A percentile compares a stretch with the other conserved stretches of the same genome.
Evolutionary conservation across 2,797 vertebrate genomes (phyloP).

Genomic region (Coranthus polyacanthus): DNA sequence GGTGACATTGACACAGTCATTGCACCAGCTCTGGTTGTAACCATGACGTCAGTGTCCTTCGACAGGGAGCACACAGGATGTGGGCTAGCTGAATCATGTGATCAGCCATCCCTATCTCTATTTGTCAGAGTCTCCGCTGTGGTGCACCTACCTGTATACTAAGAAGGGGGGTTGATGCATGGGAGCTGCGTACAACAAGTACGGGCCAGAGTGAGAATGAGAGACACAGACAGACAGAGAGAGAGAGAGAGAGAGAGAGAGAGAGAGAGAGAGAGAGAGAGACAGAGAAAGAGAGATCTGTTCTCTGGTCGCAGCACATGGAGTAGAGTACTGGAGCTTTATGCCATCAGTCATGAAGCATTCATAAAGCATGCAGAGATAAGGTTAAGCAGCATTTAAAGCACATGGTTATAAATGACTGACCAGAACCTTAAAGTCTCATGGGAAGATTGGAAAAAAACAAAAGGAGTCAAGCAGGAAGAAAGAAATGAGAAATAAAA

Average conservation of each 20-base stretch:
- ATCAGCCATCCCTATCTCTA: constrained; percentile 70
- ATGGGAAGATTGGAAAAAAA: constrained; percentile 29
- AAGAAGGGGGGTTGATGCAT: constrained; percentile 55
- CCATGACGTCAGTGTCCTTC: constrained; percentile 79
- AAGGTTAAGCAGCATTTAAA: constrained; percentile 84
- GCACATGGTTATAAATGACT: constrained; percentile 83
- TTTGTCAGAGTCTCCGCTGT: constrained; percentile 69
- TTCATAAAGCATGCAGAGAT: constrained; percentile 81
- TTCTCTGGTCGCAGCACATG: constrained; percentile 54
- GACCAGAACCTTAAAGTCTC: constrained; percentile 74
- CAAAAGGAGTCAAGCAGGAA: not conserved
- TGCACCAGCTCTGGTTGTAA: constrained; percentile 63
- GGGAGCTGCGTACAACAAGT: constrained; percentile 44
- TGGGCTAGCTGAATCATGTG: constrained; percentile 67
- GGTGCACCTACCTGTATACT: constrained; percentile 56
- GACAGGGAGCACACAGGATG: constrained; percentile 49
- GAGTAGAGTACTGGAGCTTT: constrained; percentile 43
- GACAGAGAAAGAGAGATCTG: constrained; percentile 31
- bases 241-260: constrained; percentile 1
- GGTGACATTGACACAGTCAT: constrained; percentile 81
- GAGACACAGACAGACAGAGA: constrained; percentile 16
- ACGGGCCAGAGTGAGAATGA: constrained; percentile 36
- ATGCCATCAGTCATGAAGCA: constrained; percentile 71
- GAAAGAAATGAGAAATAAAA: constrained; percentile 41
- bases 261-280: constrained; percentile 17